Percentiles rank a stretch among this genome's conserved stretches.
Evolutionary conservation across 37 sponge, comb jelly and placozoan species (phyloP).

Genomic region (Halichondria panicea): DNA sequence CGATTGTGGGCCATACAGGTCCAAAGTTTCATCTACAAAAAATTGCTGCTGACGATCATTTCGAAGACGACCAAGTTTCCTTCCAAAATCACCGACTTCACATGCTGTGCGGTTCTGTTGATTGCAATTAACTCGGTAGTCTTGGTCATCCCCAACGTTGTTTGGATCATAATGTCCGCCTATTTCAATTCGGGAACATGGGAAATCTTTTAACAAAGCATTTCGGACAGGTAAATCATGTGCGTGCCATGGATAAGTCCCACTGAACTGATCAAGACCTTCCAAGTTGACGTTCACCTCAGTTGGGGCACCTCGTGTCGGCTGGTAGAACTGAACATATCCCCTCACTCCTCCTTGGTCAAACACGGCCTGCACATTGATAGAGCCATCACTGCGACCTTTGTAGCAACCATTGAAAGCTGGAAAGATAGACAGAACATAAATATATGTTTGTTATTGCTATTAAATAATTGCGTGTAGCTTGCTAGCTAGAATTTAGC

Average conservation of each 20-base stretch:
- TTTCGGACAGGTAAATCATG: conserved; percentile 39
- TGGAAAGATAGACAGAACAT: background rate
- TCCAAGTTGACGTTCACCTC: conserved; percentile 27
- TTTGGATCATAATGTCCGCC: conserved; percentile 42
- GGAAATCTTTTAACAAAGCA: conserved; percentile 16
- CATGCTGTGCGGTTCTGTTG: background rate
- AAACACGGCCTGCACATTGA: conserved; percentile 31
- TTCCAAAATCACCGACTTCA: conserved; percentile 46
- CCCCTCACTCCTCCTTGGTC: conserved; percentile 54
- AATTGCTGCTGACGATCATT: conserved; percentile 3
- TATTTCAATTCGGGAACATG: conserved; percentile 31
- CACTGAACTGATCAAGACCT: conserved; percentile 39
- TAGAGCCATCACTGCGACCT: conserved; percentile 3
- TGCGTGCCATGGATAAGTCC: conserved; percentile 34
- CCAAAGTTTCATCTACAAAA: conserved; percentile 27
- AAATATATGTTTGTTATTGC: no score
- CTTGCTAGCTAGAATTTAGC: no score
- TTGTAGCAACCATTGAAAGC: conserved; percentile 19
- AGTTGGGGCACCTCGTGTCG: conserved; percentile 14
- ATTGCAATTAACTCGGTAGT: background rate
- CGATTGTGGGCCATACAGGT: conserved; percentile 35
- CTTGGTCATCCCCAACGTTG: background rate
- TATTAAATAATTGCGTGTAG: no score
- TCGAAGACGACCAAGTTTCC: conserved; percentile 1
- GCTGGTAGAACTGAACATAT: conserved; percentile 30